Conservation (phyloP, 2,888 invertebrate genomes). For the Eudasyphora cyanicolor region DNA sequence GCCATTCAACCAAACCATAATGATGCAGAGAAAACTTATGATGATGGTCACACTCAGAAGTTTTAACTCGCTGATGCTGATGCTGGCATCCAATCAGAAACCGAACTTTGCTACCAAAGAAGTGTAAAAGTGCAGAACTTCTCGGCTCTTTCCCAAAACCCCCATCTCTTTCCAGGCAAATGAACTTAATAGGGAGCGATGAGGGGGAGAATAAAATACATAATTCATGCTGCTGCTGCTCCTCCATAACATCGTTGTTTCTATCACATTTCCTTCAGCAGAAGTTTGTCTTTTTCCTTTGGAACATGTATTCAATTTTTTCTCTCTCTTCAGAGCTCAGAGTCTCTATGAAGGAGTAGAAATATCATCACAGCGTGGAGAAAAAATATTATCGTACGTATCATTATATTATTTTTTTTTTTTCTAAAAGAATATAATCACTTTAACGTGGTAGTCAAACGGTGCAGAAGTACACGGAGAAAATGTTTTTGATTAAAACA, state of each 20-base stretch:
- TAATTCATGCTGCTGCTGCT: constrained; percentile 2
- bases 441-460: constrained; percentile 50
- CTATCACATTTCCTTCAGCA: not conserved
- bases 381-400: constrained; percentile 14
- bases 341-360: not conserved
- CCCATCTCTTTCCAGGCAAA: not conserved
- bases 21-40: constrained; percentile 34
- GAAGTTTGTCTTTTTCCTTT: constrained; percentile 19
- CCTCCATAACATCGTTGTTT: not conserved
- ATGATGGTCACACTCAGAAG: constrained; percentile 14
- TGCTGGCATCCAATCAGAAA: constrained; percentile 29
- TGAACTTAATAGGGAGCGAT: not conserved
- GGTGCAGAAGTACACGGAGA: constrained; percentile 19
- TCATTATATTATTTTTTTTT: constrained; percentile 37
- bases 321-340: too few relatives aligned
- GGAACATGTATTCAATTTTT: not conserved
- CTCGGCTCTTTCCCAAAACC: not conserved
- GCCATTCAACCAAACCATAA: not conserved
- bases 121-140: not conserved
- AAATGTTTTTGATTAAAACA: too few relatives aligned
- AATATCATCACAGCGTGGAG: constrained; percentile 6
- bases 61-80: not conserved
- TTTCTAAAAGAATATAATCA: constrained; percentile 62
- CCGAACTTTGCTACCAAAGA: constrained; percentile 6
- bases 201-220: not conserved